phyloP scores from a whole-genome alignment of 2,797 vertebrate genomes.

The Artibeus lituratus region DNA sequence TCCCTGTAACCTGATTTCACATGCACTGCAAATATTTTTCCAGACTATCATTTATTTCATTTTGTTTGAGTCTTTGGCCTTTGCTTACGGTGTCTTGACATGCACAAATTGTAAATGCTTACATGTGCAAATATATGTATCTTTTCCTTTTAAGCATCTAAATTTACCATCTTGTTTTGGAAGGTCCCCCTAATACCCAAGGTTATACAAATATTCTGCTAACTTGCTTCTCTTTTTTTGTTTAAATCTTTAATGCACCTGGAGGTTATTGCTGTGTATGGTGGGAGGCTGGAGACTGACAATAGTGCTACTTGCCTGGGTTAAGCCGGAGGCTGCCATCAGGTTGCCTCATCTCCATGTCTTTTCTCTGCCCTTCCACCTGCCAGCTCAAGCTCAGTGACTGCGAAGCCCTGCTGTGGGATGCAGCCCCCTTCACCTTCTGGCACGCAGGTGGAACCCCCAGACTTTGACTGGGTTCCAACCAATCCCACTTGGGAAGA shows the following conservation, averaged over 20 bases:
- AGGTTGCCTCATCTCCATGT: background rate
- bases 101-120: background rate
- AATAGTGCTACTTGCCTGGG: background rate
- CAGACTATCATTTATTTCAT: background rate
- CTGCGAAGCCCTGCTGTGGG: background rate
- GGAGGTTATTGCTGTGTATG: background rate
- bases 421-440: background rate
- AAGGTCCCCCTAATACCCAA: background rate
- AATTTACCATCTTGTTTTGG: background rate
- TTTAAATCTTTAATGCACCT: background rate
- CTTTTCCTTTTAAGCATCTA: background rate
- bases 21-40: background rate
- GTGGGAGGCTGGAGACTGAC: background rate
- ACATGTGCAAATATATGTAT: background rate
- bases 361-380: background rate
- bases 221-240: background rate
- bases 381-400: background rate
- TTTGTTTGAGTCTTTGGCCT: background rate
- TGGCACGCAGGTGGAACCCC: background rate
- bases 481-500: background rate
- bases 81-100: background rate
- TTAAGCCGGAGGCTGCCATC: background rate
- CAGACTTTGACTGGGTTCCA: background rate
- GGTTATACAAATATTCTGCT: background rate
- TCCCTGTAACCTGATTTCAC: background rate